Conservation (phyloP, 2,888 invertebrate species). For the Hylaea fasciaria region DNA sequence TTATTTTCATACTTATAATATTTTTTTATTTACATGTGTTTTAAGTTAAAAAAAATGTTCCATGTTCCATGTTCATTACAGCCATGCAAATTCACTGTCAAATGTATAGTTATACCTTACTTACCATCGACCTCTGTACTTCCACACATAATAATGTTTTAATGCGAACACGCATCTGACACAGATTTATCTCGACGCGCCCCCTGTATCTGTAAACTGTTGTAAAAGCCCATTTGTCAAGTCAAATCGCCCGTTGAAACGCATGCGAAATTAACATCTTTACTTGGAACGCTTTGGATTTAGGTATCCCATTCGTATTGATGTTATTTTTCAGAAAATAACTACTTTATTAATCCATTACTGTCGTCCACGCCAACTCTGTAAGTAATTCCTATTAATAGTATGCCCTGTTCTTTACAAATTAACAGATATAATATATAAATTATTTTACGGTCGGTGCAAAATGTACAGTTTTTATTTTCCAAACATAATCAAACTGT, state of each 20-base stretch:
- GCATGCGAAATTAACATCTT: constrained; percentile 40
- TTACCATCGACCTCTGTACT: neutral
- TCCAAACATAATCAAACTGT: too few species aligned
- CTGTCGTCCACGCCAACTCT: neutral
- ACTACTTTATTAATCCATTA: neutral
- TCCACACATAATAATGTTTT: constrained; percentile 25
- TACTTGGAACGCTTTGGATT: constrained; percentile 35
- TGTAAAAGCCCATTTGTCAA: constrained; percentile 50
- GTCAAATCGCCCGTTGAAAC: constrained; percentile 51
- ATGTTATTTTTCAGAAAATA: constrained; percentile 14
- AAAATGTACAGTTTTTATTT: too few species aligned
- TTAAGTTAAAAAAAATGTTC: too few species aligned
- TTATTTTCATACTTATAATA: too few species aligned
- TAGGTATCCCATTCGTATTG: constrained; percentile 19
- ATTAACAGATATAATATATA: too few species aligned
- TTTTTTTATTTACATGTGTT: too few species aligned
- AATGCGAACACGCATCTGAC: constrained; percentile 53
- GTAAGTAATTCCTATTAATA: neutral
- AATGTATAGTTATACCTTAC: neutral
- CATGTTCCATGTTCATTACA: too few species aligned
- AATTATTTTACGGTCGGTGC: too few species aligned
- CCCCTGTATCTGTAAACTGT: constrained; percentile 44
- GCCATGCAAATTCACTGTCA: too few species aligned
- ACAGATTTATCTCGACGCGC: constrained; percentile 49
- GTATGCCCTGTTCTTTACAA: too few species aligned